phyloP scores from a whole-genome alignment of 2,888 invertebrate species.

The Schizaphis graminum region DNA sequence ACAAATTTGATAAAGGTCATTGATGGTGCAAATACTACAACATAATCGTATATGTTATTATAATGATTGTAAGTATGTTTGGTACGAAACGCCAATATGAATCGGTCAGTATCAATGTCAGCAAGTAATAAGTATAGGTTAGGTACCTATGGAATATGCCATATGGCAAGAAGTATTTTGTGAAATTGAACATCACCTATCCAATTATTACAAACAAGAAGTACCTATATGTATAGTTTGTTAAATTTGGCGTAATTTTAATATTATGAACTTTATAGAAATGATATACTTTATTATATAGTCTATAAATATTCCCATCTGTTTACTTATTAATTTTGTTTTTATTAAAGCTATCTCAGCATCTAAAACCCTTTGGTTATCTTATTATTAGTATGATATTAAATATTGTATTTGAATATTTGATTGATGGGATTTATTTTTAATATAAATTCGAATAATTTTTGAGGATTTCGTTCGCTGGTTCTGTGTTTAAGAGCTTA shows the following conservation, averaged over 20 bases:
- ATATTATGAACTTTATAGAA: background rate
- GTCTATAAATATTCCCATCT: background rate
- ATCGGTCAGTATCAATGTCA: background rate
- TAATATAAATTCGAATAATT: background rate
- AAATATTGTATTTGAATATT: background rate
- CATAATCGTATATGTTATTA: background rate
- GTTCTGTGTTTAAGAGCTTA: background rate
- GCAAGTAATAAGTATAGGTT: background rate
- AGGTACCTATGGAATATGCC: no score
- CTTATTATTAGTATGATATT: background rate
- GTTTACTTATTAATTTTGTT: background rate
- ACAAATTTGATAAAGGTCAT: background rate
- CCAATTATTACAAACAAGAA: background rate
- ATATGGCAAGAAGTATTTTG: background rate
- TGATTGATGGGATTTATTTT: background rate
- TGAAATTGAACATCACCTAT: background rate
- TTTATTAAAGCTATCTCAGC: background rate
- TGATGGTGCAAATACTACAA: background rate
- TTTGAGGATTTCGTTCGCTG: background rate
- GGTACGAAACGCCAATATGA: background rate
- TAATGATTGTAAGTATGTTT: background rate
- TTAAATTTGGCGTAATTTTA: background rate
- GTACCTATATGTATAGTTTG: no score
- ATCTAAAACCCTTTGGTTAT: background rate
- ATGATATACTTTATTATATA: background rate